Conservation (phyloP, 1,140 invertebrate species). For the Propsilocerus akamusi region DNA sequence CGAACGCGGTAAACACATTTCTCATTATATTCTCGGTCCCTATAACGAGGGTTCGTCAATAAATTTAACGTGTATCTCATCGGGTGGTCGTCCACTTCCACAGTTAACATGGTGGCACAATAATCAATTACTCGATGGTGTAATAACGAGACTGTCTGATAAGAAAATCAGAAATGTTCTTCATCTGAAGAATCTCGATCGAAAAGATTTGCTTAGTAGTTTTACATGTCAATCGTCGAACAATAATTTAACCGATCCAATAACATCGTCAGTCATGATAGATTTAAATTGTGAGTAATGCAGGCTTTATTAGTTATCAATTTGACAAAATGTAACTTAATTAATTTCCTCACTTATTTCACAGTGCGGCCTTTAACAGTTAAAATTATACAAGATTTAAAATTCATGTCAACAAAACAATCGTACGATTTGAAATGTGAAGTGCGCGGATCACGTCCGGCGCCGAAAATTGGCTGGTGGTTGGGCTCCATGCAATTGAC, state of each 20-base stretch:
- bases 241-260: slow-evolving; percentile 54
- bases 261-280: slow-evolving; percentile 49
- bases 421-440: slow-evolving; percentile 47
- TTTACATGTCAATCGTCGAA: slow-evolving; percentile 59
- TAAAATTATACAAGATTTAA: slow-evolving; percentile 38
- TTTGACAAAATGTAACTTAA: not conserved
- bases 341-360: slow-evolving; percentile 16
- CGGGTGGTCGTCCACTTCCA: slow-evolving; percentile 47
- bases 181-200: slow-evolving; percentile 38
- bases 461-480: slow-evolving; percentile 51
- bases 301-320: not conserved
- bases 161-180: slow-evolving; percentile 46
- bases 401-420: slow-evolving; percentile 45
- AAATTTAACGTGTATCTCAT: slow-evolving; percentile 46
- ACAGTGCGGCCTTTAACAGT: slow-evolving; percentile 48
- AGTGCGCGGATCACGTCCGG: slow-evolving; percentile 46
- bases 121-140: slow-evolving; percentile 37
- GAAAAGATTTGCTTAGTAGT: slow-evolving; percentile 43
- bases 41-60: slow-evolving; percentile 46
- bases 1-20: slow-evolving; percentile 36
- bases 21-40: slow-evolving; percentile 41
- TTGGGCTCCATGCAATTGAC: slow-evolving; percentile 36
- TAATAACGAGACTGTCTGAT: slow-evolving; percentile 35
- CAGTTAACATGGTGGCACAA: slow-evolving; percentile 54
- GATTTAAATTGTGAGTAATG: slow-evolving; percentile 59